A percentile compares a stretch with the other conserved stretches of the same genome.
Conservation (phyloP, 2,888 invertebrate genomes). For the Agriotes lineatus region DNA sequence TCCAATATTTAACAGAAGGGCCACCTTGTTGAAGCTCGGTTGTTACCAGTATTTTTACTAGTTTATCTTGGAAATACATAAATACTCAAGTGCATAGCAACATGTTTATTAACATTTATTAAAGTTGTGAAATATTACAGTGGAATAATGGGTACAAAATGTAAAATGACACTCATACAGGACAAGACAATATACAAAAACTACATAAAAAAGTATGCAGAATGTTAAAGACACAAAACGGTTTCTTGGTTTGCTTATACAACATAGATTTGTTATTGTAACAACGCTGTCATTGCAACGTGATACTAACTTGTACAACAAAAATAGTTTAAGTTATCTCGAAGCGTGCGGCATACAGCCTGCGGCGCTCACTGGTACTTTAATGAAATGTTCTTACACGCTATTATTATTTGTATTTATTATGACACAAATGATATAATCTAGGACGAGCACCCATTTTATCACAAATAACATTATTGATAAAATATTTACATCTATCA, state of each 20-base stretch:
- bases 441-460: slow-evolving; percentile 48
- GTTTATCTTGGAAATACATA: too few relatives aligned
- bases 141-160: slow-evolving; percentile 30
- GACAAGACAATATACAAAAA: slow-evolving; percentile 29
- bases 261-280: slow-evolving; percentile 28
- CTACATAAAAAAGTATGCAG: slow-evolving; percentile 34
- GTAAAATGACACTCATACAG: slow-evolving; percentile 24
- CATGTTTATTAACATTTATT: slow-evolving; percentile 24
- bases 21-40: too few relatives aligned
- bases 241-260: slow-evolving; percentile 26
- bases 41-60: too few relatives aligned
- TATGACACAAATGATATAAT: slow-evolving; percentile 43
- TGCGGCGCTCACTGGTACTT: slow-evolving; percentile 5
- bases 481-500: slow-evolving; percentile 40
- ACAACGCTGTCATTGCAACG: not conserved
- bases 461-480: slow-evolving; percentile 49
- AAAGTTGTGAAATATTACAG: slow-evolving; percentile 16
- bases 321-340: slow-evolving; percentile 35
- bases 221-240: slow-evolving; percentile 39
- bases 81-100: too few relatives aligned
- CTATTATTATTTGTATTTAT: slow-evolving; percentile 31
- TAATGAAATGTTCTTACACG: slow-evolving; percentile 6
- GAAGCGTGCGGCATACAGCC: slow-evolving; percentile 20
- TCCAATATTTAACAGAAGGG: too few relatives aligned
- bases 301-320: slow-evolving; percentile 29